Evolutionary conservation across 2,797 vertebrate species (phyloP), one percentile per base, ranked within the genome.

Genomic region (Galago senegalensis): DNA sequence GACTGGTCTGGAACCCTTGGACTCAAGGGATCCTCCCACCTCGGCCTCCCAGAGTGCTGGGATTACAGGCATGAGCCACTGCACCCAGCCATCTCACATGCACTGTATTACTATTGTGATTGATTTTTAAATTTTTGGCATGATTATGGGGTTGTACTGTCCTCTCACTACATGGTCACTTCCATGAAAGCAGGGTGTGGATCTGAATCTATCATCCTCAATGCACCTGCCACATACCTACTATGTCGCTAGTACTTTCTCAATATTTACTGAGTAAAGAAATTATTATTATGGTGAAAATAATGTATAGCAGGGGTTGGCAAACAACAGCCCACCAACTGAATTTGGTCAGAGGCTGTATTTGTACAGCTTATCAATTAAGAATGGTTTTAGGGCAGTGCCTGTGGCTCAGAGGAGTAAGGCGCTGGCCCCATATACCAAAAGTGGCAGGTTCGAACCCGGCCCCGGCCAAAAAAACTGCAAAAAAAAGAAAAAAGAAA

Each of bases 51-150:
- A 53, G 13, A 53, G 49, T 16, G 49, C 49, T 53, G 13, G 49
- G 49, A 53, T 53, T 53, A 53, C 3, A 53, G 49, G 49, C 49
- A 3, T 53, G 49, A 53, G 49, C 49, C 46, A 53, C 49, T 53
- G 49, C 49, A 53, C 49, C 49, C 49, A 14, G 49, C 49, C 49
- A 53, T 53, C 49, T 53, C 49, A 53, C 34, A 6, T 56, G 53
- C 9, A 12, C 37, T n/a, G 91, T 87, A 40, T 86, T 16, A 72
- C 13, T 87, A 7, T 7, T 77, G 23, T 37, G 67, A 46, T 72
- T 89, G 67, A 40, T 72, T 89, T 93, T 88, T 25, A 5, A 60
- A 86, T 37, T 72, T 89, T 86, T 93, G 49, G 18, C n/a, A 1
- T 25, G 17, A 70, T n/a, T 34, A n/a, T 85, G 67, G 79, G 25